These are phyloP conservation scores for Apostichopus parvimensis DNA, from an alignment of 35 echinoderm and acorn worm species.

Conservation along the genomic window DNA sequence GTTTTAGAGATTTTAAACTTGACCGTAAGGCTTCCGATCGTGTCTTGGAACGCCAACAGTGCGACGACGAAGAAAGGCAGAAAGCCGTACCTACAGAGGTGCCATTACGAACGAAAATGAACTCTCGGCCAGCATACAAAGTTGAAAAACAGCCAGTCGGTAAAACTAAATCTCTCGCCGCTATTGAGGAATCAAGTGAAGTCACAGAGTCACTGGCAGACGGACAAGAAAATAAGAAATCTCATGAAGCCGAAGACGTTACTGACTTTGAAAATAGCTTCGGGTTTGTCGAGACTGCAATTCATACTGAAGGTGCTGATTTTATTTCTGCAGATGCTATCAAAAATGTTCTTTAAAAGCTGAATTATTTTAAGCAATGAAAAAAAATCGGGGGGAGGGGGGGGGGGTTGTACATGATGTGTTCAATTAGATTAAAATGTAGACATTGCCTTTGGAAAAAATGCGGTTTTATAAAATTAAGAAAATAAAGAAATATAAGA, in stretches of 20 bases:
- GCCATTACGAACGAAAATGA: conserved; percentile 27
- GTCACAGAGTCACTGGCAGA: neutral
- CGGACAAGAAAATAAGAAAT: neutral
- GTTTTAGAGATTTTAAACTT: conserved; percentile 55
- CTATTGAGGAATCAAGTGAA: conserved; percentile 38
- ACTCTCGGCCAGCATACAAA: conserved; percentile 23
- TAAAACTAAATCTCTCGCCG: conserved; percentile 50
- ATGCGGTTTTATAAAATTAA: too few relatives aligned
- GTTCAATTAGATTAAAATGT: too few relatives aligned
- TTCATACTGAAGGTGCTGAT: neutral
- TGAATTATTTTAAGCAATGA: too few relatives aligned
- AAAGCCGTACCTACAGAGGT: conserved; percentile 28
- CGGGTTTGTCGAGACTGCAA: conserved; percentile 24
- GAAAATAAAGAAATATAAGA: too few relatives aligned
- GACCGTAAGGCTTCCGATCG: conserved; percentile 40
- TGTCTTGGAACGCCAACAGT: conserved; percentile 17
- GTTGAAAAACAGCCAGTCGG: conserved; percentile 32
- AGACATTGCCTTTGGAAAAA: too few relatives aligned
- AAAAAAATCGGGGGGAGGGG: too few relatives aligned
- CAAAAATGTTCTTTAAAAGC: neutral
- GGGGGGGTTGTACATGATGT: too few relatives aligned
- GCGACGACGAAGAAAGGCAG: neutral
- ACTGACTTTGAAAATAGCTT: neutral
- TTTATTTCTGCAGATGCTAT: neutral
- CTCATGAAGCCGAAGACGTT: conserved; percentile 30